Percentiles rank a stretch among this genome's conserved stretches.
These are phyloP conservation scores for Ectemnius lituratus DNA, from an alignment of 2,888 invertebrate genomes.

Conservation along the genomic window DNA sequence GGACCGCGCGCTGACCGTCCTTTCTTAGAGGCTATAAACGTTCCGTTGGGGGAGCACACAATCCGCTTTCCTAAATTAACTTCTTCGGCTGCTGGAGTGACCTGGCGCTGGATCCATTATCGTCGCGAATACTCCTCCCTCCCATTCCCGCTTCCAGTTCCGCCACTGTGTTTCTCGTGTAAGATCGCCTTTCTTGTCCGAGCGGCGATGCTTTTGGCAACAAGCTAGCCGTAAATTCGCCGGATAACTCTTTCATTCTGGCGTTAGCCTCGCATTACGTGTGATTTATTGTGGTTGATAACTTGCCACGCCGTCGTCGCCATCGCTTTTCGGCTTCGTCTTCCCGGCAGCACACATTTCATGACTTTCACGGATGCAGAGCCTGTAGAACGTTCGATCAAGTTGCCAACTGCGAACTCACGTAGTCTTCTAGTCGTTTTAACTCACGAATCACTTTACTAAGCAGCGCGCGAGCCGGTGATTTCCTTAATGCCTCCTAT, in stretches of 20 bases:
- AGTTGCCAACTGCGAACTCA: slow-evolving; percentile 46
- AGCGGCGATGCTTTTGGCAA: slow-evolving; percentile 63
- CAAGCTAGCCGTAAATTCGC: slow-evolving; percentile 63
- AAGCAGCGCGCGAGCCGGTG: slow-evolving; percentile 5
- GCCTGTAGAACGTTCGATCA: slow-evolving; percentile 16
- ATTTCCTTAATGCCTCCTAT: slow-evolving; percentile 24
- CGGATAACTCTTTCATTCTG: slow-evolving; percentile 61
- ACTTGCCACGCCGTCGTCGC: slow-evolving; percentile 37
- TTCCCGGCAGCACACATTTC: slow-evolving; percentile 5
- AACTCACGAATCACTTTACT: too few species aligned
- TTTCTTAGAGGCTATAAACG: slow-evolving; percentile 64
- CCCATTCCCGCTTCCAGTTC: slow-evolving; percentile 1
- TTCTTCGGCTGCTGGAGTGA: slow-evolving; percentile 45
- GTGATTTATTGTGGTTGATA: slow-evolving; percentile 62
- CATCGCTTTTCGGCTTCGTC: slow-evolving; percentile 9
- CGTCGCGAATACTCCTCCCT: slow-evolving; percentile 37
- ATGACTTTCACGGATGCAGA: slow-evolving; percentile 20
- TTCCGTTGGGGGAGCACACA: slow-evolving; percentile 47
- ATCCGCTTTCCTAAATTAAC: slow-evolving; percentile 70
- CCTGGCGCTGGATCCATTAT: slow-evolving; percentile 57
- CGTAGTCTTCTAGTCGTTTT: slow-evolving; percentile 9
- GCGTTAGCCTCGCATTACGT: slow-evolving; percentile 60
- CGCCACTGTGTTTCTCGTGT: neutral
- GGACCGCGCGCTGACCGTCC: slow-evolving; percentile 23
- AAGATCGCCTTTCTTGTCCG: slow-evolving; percentile 46